Conservation (phyloP, 2,888 invertebrate species). For the Rotaria magnacalcarata region DNA sequence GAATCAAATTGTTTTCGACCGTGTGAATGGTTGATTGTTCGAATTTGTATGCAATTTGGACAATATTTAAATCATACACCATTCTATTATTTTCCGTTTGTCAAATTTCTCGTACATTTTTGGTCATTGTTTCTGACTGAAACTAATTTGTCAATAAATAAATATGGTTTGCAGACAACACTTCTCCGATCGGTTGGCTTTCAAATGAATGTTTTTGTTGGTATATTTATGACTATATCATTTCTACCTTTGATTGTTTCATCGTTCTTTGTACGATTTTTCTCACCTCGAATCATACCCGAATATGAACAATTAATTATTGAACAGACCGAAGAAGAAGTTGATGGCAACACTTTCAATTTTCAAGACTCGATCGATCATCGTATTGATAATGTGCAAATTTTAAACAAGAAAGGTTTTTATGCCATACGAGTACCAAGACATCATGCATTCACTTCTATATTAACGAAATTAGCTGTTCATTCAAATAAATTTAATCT, state of each 20-base stretch:
- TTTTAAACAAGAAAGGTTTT: background rate
- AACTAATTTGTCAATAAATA: background rate
- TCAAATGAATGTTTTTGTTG: background rate
- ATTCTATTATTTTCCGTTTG: conserved; percentile 1
- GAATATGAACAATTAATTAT: conserved; percentile 20
- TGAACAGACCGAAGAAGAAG: background rate
- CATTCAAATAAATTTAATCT: background rate
- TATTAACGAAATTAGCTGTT: background rate
- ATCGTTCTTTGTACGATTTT: background rate
- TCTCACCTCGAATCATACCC: background rate
- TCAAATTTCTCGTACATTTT: background rate
- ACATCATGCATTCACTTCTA: background rate
- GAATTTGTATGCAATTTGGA: background rate
- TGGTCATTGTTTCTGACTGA: background rate
- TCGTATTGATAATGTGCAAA: background rate
- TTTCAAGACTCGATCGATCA: background rate
- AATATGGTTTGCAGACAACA: background rate
- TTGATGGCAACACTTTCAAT: background rate
- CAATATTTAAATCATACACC: conserved; percentile 25
- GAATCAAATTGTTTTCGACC: conserved; percentile 28
- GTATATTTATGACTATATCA: background rate
- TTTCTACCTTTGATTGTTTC: background rate
- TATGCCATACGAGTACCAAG: conserved; percentile 16
- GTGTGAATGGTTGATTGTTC: conserved; percentile 31
- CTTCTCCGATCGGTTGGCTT: background rate